These are phyloP conservation scores for Eublepharis macularius DNA, from an alignment of 2,113 vertebrate species.

Conservation along the genomic window DNA sequence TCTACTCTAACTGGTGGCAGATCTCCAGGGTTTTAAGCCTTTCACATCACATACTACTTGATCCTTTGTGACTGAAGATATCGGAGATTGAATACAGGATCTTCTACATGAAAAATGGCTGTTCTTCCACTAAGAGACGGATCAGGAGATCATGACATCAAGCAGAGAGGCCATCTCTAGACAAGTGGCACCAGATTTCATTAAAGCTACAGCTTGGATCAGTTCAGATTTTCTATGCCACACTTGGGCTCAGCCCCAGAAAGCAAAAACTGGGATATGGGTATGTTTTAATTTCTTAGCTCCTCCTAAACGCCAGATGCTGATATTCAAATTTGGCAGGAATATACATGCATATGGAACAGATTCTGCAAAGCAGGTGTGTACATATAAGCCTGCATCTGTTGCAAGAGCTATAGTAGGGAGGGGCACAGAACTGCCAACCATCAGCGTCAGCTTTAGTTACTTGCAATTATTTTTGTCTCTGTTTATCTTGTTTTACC, in stretches of 20 bases:
- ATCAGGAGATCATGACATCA: too few relatives aligned
- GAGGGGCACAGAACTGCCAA: background rate
- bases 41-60: too few relatives aligned
- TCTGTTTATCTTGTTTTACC: too few relatives aligned
- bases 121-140: too few relatives aligned
- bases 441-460: background rate
- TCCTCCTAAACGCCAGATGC: background rate
- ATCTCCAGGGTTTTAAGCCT: too few relatives aligned
- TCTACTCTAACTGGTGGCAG: too few relatives aligned
- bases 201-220: too few relatives aligned
- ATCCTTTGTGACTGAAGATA: background rate
- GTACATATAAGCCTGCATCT: background rate
- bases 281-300: too few relatives aligned
- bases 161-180: background rate
- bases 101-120: background rate
- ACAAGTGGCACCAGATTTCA: background rate
- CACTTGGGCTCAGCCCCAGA: too few relatives aligned
- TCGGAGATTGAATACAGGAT: background rate
- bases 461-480: background rate
- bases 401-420: background rate
- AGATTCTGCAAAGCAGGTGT: background rate
- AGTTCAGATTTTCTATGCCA: background rate
- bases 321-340: background rate
- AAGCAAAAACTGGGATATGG: too few relatives aligned
- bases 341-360: too few relatives aligned